These are phyloP conservation scores for Halesus radiatus DNA, from an alignment of 1,140 invertebrate species.

Conservation along the genomic window DNA sequence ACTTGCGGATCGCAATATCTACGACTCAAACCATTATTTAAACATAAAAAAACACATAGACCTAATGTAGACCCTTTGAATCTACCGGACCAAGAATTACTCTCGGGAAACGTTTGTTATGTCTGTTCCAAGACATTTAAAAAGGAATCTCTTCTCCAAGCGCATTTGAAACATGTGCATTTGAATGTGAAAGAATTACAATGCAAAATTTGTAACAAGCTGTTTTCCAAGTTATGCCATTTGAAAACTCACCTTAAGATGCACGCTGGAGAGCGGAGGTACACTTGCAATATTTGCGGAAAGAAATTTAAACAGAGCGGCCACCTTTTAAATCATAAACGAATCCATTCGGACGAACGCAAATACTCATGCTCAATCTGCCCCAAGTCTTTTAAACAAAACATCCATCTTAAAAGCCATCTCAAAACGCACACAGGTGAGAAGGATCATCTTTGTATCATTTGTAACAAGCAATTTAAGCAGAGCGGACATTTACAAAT, in stretches of 20 bases:
- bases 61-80: too few species aligned
- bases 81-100: too few species aligned
- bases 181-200: conserved; percentile 68
- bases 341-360: conserved; percentile 59
- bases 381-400: conserved; percentile 78
- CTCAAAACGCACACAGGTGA: conserved; percentile 76
- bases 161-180: conserved; percentile 66
- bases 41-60: background rate
- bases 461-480: conserved; percentile 73
- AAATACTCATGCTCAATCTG: conserved; percentile 58
- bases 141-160: conserved; percentile 20
- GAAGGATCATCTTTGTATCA: conserved; percentile 74
- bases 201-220: conserved; percentile 71
- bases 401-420: conserved; percentile 84
- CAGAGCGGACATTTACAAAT: conserved; percentile 65
- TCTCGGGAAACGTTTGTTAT: conserved; percentile 11
- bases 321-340: conserved; percentile 57
- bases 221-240: conserved; percentile 67
- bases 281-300: conserved; percentile 58
- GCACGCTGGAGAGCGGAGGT: conserved; percentile 60
- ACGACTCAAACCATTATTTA: background rate
- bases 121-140: conserved; percentile 61
- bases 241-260: conserved; percentile 58
- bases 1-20: conserved; percentile 1
- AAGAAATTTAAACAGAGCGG: conserved; percentile 60